A percentile compares a stretch with the other conserved stretches of the same genome.
phyloP scores from a whole-genome alignment of 2,888 invertebrate genomes.

The Agrotis exclamationis region DNA sequence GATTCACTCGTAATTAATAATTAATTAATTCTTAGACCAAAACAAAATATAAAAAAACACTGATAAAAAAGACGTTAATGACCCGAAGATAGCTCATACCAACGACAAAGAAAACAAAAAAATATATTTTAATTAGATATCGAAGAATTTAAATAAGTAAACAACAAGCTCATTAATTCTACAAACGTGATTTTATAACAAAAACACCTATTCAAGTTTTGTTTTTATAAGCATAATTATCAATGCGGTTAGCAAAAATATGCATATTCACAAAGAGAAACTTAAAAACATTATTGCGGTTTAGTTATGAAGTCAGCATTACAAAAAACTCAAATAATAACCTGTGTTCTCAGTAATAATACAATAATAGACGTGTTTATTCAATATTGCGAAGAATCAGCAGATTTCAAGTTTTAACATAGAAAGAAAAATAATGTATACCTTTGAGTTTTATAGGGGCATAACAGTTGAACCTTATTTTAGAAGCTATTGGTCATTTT shows the following conservation, averaged over 20 bases:
- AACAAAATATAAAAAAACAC: neutral
- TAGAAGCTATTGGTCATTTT: too few species aligned
- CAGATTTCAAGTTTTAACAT: too few species aligned
- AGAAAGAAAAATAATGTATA: too few species aligned
- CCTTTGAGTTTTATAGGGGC: too few species aligned
- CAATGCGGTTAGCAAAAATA: constrained; percentile 5
- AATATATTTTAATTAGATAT: neutral
- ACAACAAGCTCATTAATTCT: neutral
- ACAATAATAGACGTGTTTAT: neutral
- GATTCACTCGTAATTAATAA: too few species aligned
- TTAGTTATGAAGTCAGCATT: constrained; percentile 22
- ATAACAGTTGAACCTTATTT: neutral
- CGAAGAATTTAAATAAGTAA: neutral
- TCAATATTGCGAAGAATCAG: neutral
- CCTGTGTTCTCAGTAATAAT: constrained; percentile 35
- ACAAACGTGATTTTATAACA: neutral
- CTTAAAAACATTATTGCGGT: constrained; percentile 32
- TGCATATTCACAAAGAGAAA: constrained; percentile 19
- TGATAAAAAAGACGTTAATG: constrained; percentile 9
- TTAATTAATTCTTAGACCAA: too few species aligned
- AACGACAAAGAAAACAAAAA: neutral
- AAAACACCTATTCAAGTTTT: neutral
- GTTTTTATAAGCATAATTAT: constrained; percentile 5
- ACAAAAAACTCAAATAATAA: neutral
- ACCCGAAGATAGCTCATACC: constrained; percentile 4